Base-by-base conservation (phyloP, 2,113 vertebrate species). In the Neodon shergylaensis region DNA sequence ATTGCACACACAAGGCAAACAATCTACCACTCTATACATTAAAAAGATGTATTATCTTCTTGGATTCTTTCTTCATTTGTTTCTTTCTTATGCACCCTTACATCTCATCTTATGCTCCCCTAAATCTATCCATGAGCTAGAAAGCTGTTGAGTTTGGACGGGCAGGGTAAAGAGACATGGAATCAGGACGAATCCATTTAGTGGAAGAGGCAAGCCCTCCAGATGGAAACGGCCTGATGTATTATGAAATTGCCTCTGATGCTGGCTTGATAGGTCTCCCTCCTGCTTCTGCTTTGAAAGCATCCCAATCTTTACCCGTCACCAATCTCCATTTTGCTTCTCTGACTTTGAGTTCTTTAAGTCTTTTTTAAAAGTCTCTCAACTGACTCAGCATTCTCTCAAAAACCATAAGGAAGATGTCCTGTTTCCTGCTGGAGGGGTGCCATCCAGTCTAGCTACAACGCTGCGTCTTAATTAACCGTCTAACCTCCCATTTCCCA, bases 331-430 rank as follows among this genome's bases (percentile, higher is more conserved):
- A 86, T 84, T 97, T 97, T 97, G 95, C 82, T 94, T 98, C 77
- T 97, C 91, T 47, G 91, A 82, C 92, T 98, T 95, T 44, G 91
- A 81, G 88, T 97, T 90, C 76, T 92, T 97, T 98, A 94, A 97
- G 96, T 92, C 94, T 79, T 93, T 95, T 93, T 95, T 95, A 77
- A 61, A 98, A 95, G 91, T 94, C 92, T 96, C 68, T 93, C 97
- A 97, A 95, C 97, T 88, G 94, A 96, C 91, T 97, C 83, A 91
- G 84, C 72, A 95, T 97, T 98, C 94, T 98, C 97, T 72, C 94
- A 95, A 88, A 87, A 93, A 90, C 95, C 97, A 97, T 92, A 81
- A 96, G 87, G 84, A 98, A 97, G 85, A 97, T 47, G 73, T 95
- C 98, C 98, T 97, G 88, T 97, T 97, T 96, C 73, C 83, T 98